Evolutionary conservation across 2,888 invertebrate genomes (phyloP), one percentile per base, ranked within the genome.

Genomic region (Calameuta filiformis): DNA sequence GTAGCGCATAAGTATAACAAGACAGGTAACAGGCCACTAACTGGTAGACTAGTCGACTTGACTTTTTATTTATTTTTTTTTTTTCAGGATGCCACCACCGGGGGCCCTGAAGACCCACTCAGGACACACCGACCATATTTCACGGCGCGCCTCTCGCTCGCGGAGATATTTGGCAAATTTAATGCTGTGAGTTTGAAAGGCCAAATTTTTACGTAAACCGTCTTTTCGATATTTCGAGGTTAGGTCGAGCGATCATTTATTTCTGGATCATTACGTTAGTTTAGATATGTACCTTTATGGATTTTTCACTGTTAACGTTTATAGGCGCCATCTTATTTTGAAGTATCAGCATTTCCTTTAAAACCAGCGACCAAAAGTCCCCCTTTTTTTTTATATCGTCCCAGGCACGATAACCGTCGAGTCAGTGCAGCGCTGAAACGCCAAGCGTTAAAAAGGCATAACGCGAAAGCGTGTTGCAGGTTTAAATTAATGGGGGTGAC

Each of bases 1-100:
- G 56, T 56, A 56, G 56, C 56, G 56, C 69, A 34, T 74, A 74
- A 74, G 77, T 77, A 77, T 77, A 77, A 77, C 77, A 77, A 77
- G 77, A 77, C 77, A 77, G 74, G 77, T 73, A 77, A 77, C 77
- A 74, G 77, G 74, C 31, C 12, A 35, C 34, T 40, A 40, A 35
- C 77, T 35, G 68, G 73, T 77, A 77, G 73, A 74, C 73, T 74
- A 31, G 73, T 73, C 68, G 56, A 33, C 35, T 73, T 11, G 30
- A 30, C 73, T 73, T 37, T 73, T 23, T 34, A 9, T 34, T 15
- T 1, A 0, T 23, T 12, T 11, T 34, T 73, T 33, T 73, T 73
- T 4, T 23, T 33, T 23, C 40, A 15, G 40, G 40, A 15, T 40
- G 2, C 40, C 40, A 40, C 6, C 40, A 40, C 15, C 56, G 9